phyloP scores from a whole-genome alignment of 1,140 invertebrate species.

The Meloidogyne exigua region DNA sequence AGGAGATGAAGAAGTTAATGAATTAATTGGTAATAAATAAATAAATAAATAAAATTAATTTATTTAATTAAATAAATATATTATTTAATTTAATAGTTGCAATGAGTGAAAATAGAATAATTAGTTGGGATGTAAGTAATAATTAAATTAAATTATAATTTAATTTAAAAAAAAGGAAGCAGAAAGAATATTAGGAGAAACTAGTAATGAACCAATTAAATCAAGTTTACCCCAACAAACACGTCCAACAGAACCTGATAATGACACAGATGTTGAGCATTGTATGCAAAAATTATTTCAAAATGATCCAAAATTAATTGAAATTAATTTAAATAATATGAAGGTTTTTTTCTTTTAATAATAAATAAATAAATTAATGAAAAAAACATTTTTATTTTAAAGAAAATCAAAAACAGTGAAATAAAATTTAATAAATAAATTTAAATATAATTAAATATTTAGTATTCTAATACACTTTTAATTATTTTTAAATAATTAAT shows the following conservation, averaged over 20 bases:
- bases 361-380: too few species aligned
- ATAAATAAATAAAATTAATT: too few species aligned
- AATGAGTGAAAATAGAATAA: conserved; percentile 44
- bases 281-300: conserved; percentile 64
- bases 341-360: too few species aligned
- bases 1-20: conserved; percentile 43
- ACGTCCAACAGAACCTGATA: conserved; percentile 65
- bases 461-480: too few species aligned
- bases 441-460: too few species aligned
- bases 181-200: conserved; percentile 57
- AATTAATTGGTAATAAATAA: conserved; percentile 32
- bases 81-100: conserved; percentile 27
- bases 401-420: too few species aligned
- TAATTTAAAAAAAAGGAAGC: conserved; percentile 54
- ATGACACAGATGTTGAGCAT: conserved; percentile 67
- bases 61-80: conserved; percentile 8
- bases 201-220: conserved; percentile 50
- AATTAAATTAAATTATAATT: conserved; percentile 20
- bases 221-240: conserved; percentile 60
- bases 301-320: conserved; percentile 65
- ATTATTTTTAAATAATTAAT: too few species aligned
- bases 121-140: conserved; percentile 38
- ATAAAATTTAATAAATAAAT: too few species aligned
- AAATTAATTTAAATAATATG: conserved; percentile 64
- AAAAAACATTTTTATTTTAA: too few species aligned